Base-by-base conservation (phyloP, 1,140 invertebrate genomes). In the Sminthurinus signatus region DNA sequence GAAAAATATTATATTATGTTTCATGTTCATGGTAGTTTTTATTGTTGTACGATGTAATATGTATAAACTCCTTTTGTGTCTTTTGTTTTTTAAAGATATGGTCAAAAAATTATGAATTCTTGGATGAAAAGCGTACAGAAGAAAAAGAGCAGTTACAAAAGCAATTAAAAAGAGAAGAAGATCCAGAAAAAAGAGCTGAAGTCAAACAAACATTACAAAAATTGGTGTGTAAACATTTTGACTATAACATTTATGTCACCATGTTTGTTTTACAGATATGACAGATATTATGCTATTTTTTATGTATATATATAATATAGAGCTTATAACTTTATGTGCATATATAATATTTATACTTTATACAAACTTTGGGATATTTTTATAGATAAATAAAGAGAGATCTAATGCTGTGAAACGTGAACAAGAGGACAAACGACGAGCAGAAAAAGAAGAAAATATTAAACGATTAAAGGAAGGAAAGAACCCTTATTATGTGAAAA, bases 51-150 rank as follows among this genome's bases (percentile, higher is more conserved):
- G n/a, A n/a, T n/a, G n/a, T n/a, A n/a, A n/a, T n/a, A n/a, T n/a
- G n/a, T n/a, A 28, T 21, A 60, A 17, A 3, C 57, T 65, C 17
- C n/a, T 14, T 57, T 21, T 64, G 19, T 52, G 25, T 57, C n/a
- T 48, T 51, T 66, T 56, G 31, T 43, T 52, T 64, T 69, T 69
- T 44, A 57, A n/a, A 75, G 69, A 78, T 80, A 23, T 93, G 92
- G 71, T 84, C 85, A 62, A 78, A 82, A 65, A 83, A 88, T 72
- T 94, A 91, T 73, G 80, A 80, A 68, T 93, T 94, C 75, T 69
- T 93, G 0, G 80, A 78, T 15, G 81, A 89, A 43, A 77, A 89
- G 0, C 80, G 82, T 17, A 73, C 82, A 62, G 82, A 85, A 67
- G 89, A 91, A 75, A 77, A 85, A 0, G 75, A 80, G 66, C 71